Evolutionary conservation across 1,140 invertebrate species (phyloP).

Genomic region (Pissodes strobi): DNA sequence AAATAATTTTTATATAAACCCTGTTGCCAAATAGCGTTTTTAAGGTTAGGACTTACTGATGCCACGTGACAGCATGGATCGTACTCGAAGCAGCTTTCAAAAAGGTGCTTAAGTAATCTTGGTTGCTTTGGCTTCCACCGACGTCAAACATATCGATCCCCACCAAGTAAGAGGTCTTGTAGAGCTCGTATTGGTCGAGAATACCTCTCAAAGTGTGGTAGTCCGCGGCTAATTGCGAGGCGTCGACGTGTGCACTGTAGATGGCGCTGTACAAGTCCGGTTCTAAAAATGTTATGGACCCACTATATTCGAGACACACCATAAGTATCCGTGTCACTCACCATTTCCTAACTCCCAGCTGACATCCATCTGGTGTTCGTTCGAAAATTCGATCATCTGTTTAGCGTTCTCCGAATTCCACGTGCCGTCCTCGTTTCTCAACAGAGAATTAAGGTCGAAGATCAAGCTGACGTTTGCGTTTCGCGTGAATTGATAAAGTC

Average conservation of each 20-base stretch:
- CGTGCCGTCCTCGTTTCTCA: conserved; percentile 59
- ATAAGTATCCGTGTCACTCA: too few relatives aligned
- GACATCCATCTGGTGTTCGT: conserved; percentile 58
- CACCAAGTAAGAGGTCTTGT: conserved; percentile 62
- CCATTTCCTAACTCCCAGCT: conserved; percentile 79
- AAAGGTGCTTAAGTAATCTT: conserved; percentile 66
- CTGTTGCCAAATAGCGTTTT: neutral
- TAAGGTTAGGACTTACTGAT: conserved; percentile 59
- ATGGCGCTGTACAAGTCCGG: conserved; percentile 67
- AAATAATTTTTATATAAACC: neutral
- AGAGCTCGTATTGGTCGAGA: conserved; percentile 65
- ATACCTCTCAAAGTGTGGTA: conserved; percentile 62
- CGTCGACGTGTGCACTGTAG: conserved; percentile 62
- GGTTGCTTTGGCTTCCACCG: conserved; percentile 57
- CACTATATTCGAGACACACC: neutral
- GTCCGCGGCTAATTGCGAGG: conserved; percentile 66
- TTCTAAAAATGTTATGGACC: too few relatives aligned
- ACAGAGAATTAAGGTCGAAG: conserved; percentile 71
- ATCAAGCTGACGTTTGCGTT: conserved; percentile 51
- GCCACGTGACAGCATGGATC: conserved; percentile 68
- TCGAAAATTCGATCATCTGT: conserved; percentile 65
- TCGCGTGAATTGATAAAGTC: conserved; percentile 66
- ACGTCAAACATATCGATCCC: conserved; percentile 63
- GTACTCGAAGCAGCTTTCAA: conserved; percentile 58
- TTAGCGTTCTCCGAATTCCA: conserved; percentile 70